Percentiles rank a stretch among this genome's conserved stretches.
phyloP scores from a whole-genome alignment of 2,113 vertebrate species.

The Mungos mungo region DNA sequence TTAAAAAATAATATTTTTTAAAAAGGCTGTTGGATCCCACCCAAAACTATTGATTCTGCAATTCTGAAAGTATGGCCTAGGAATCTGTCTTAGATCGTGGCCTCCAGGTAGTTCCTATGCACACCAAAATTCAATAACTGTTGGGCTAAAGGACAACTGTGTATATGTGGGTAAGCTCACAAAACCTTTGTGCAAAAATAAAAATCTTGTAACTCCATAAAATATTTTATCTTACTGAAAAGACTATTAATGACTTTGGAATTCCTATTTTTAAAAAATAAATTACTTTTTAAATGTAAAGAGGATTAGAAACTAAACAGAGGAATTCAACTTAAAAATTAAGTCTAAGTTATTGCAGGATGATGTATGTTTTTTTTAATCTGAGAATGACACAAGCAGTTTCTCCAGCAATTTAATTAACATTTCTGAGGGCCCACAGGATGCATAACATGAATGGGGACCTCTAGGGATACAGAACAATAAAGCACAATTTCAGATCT shows the following conservation, averaged over 20 bases:
- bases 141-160: background rate
- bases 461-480: background rate
- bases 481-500: conserved; percentile 34
- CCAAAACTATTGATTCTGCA: background rate
- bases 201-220: conserved; percentile 18
- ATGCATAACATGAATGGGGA: background rate
- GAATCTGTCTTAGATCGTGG: conserved; percentile 8
- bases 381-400: background rate
- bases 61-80: background rate
- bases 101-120: background rate
- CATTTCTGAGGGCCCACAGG: background rate
- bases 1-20: background rate
- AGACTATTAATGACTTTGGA: conserved; percentile 8
- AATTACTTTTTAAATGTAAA: background rate
- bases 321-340: conserved; percentile 11
- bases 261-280: background rate
- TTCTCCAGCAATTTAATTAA: conserved; percentile 43
- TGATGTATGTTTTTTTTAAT: background rate
- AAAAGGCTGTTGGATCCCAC: background rate
- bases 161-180: conserved; percentile 1
- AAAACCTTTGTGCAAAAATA: background rate
- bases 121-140: conserved; percentile 18
- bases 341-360: background rate
- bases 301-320: conserved; percentile 29
- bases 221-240: conserved; percentile 24